These are phyloP conservation scores for Branchellion lobata DNA, from an alignment of 2,888 invertebrate species.

Conservation along the genomic window DNA sequence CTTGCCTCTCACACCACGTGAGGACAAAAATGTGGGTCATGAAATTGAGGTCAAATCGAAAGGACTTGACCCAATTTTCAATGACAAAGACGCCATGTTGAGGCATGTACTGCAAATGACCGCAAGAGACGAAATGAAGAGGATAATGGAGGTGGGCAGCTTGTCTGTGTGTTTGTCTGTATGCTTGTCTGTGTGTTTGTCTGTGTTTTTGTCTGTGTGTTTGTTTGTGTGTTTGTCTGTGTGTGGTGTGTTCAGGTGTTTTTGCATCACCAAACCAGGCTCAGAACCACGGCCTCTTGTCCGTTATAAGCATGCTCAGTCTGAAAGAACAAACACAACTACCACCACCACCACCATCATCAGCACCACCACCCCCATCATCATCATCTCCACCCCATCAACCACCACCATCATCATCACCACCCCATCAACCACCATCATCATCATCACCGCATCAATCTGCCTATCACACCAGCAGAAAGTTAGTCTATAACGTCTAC, in stretches of 20 bases:
- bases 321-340: neutral
- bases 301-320: neutral
- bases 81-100: neutral
- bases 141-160: conserved; percentile 27
- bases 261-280: conserved; percentile 20
- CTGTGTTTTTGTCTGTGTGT: too few species aligned
- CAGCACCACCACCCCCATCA: neutral
- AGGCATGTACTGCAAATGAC: neutral
- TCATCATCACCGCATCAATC: too few species aligned
- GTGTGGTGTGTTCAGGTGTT: too few species aligned
- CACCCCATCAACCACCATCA: too few species aligned
- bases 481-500: too few species aligned
- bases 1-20: neutral
- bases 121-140: conserved; percentile 38
- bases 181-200: too few species aligned
- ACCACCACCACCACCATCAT: neutral
- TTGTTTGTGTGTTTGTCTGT: too few species aligned
- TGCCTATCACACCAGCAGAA: too few species aligned
- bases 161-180: too few species aligned
- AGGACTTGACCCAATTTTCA: conserved; percentile 2
- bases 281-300: conserved; percentile 35
- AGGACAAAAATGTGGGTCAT: conserved; percentile 7
- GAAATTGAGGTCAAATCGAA: neutral
- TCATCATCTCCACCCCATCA: neutral
- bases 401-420: too few species aligned